Evolutionary conservation across 2,113 vertebrate species (phyloP).

Genomic region (Aviceda subcristata): DNA sequence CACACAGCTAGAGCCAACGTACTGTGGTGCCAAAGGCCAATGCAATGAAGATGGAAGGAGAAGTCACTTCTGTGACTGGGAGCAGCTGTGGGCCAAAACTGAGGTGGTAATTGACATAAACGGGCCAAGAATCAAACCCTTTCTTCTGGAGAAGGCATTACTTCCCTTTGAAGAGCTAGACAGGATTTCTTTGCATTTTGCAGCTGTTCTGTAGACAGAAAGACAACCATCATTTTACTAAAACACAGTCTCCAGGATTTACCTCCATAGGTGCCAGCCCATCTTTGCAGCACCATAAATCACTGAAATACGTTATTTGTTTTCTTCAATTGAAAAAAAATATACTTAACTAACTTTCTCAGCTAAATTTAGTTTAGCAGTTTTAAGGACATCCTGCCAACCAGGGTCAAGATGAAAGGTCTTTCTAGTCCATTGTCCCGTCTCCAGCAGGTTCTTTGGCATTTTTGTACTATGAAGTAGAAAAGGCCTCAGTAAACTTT

Average conservation of each 20-base stretch:
- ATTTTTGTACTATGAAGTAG: background rate
- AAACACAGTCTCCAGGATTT: background rate
- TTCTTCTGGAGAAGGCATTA: background rate
- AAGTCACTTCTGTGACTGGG: background rate
- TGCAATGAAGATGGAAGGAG: background rate
- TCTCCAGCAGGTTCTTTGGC: background rate
- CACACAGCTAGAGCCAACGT: background rate
- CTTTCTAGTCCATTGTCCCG: background rate
- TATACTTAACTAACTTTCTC: background rate
- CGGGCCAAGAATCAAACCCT: background rate
- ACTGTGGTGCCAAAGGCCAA: background rate
- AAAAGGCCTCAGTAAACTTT: background rate
- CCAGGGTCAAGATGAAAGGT: background rate
- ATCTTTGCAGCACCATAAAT: background rate
- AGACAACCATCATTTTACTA: background rate
- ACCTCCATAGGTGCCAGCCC: background rate
- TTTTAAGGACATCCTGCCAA: background rate
- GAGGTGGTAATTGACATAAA: background rate
- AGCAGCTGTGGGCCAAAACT: background rate
- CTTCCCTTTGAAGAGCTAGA: background rate
- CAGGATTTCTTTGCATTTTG: background rate
- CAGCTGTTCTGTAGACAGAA: background rate
- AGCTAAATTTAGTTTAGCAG: background rate
- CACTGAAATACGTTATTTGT: background rate
- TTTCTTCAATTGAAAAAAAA: background rate